These are phyloP conservation scores for Frankliniella intonsa DNA, from an alignment of 2,888 invertebrate species.

Conservation along the genomic window DNA sequence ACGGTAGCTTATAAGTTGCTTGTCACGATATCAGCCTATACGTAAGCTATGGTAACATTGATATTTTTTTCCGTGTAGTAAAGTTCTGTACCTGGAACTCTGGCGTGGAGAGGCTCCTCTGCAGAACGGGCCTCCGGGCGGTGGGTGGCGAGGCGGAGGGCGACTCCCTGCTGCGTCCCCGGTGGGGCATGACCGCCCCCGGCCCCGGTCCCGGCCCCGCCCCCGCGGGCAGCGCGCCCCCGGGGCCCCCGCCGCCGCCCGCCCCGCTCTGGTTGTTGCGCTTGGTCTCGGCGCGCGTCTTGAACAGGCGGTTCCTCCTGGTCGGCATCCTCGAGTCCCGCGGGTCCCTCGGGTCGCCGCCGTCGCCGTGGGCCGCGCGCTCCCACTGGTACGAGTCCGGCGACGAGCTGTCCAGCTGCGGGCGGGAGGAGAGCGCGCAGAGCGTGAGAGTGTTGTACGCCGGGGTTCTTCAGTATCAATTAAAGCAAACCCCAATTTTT, in stretches of 20 bases:
- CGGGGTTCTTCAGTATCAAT: too few species aligned
- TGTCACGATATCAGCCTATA: too few species aligned
- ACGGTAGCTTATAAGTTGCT: too few species aligned
- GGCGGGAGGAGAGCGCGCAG: neutral
- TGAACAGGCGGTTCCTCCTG: constrained; percentile 63
- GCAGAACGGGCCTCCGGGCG: constrained; percentile 40
- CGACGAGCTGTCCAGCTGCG: constrained; percentile 52
- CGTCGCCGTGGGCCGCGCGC: constrained; percentile 39
- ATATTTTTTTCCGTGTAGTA: too few species aligned
- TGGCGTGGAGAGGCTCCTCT: constrained; percentile 49
- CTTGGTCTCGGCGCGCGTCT: constrained; percentile 68
- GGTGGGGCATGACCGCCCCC: constrained; percentile 5
- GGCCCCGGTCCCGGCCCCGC: constrained; percentile 21
- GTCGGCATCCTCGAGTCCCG: constrained; percentile 42
- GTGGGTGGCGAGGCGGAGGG: neutral
- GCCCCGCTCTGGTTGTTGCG: constrained; percentile 34
- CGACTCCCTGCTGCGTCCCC: constrained; percentile 8
- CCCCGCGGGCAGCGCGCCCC: constrained; percentile 29
- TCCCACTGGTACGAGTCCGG: constrained; percentile 55
- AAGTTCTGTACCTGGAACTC: constrained; percentile 48
- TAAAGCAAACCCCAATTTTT: too few species aligned
- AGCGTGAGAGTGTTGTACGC: too few species aligned
- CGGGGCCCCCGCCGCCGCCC: constrained; percentile 33
- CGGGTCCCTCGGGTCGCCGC: constrained; percentile 50
- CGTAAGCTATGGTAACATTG: too few species aligned